These are phyloP conservation scores for Nyctereutes procyonoides DNA, from an alignment of 2,113 vertebrate species.

Conservation along the genomic window DNA sequence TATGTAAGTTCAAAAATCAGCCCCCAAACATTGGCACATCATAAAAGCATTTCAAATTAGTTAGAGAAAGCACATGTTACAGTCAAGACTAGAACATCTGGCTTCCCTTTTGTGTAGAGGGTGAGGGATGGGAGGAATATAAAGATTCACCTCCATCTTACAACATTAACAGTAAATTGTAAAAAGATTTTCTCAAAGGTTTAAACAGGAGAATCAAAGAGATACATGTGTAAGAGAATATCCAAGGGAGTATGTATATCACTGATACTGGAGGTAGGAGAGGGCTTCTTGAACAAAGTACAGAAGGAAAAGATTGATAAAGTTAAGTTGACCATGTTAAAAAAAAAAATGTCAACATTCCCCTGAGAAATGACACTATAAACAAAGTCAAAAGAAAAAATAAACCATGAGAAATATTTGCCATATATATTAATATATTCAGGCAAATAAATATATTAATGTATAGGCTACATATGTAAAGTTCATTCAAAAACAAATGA, in stretches of 20 bases:
- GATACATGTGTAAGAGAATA: not conserved
- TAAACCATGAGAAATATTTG: not conserved
- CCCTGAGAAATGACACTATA: not conserved
- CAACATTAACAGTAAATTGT: not conserved
- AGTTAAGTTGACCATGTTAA: not conserved
- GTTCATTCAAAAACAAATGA: conserved; percentile 20
- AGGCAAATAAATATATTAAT: not conserved
- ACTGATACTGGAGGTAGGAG: not conserved
- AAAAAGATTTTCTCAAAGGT: not conserved
- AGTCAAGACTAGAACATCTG: not conserved
- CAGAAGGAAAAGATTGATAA: not conserved
- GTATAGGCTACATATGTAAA: not conserved
- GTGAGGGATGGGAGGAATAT: not conserved
- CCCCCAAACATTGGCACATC: not conserved
- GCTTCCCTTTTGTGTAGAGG: not conserved
- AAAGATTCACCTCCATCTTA: not conserved
- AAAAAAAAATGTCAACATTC: not conserved
- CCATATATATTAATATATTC: not conserved
- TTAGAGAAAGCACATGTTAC: not conserved
- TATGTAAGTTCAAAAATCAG: not conserved
- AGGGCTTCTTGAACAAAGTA: not conserved
- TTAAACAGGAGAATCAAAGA: conserved; percentile 8
- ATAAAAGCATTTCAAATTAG: conserved; percentile 21
- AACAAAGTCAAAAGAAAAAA: conserved; percentile 43
- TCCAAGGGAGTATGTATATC: not conserved